Evolutionary conservation across 2,797 vertebrate species (phyloP), one percentile per base, ranked within the genome.

Genomic region (Echeneis naucrates): DNA sequence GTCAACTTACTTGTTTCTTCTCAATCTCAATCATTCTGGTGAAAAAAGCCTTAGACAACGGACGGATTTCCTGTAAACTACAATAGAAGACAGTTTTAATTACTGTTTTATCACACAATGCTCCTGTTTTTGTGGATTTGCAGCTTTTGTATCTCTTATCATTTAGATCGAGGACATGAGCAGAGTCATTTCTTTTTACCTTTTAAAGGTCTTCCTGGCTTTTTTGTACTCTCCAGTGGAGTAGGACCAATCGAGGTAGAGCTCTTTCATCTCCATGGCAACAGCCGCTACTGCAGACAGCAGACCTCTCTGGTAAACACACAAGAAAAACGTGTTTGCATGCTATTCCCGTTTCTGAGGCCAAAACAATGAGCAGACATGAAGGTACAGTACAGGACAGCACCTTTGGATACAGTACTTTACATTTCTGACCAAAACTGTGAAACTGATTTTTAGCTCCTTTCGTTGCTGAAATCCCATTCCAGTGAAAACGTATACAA

Each of bases 11-110:
- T 87, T 98, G 97, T 30, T 97, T 92, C 76, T 97, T 98, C 93
- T 99, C 98, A 16, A 98, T 96, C 68, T 95, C 77, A 58, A 98
- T 96, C 95, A 99, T 98, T 78, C 81, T 95, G 88, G 87, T 95
- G 91, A 99, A 99, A 92, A 98, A 98, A 7, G 80, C 84, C 74
- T 95, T 93, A 52, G 96, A 95, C 88, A 98, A 87, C 0, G 98
- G 97, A 8, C 95, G 95, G 69, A 82, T 94, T 88, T 99, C 97
- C 68, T 96, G 93, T 71, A 98, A 90, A 82, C 98, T 99, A 85
- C 68, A 90, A 26, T 45, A 48, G 7, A 77, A 23, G 4, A 38
- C 47, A 1, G 1, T 12, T 47, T 30, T 21, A n/a, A n/a, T n/a
- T n/a, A n/a, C n/a, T n/a, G n/a, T 7, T 2, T 5, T 5, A 1